A percentile compares a stretch with the other conserved stretches of the same genome.
Evolutionary conservation across 2,888 invertebrate species (phyloP).

Genomic region (Coelogynopora nodosa): DNA sequence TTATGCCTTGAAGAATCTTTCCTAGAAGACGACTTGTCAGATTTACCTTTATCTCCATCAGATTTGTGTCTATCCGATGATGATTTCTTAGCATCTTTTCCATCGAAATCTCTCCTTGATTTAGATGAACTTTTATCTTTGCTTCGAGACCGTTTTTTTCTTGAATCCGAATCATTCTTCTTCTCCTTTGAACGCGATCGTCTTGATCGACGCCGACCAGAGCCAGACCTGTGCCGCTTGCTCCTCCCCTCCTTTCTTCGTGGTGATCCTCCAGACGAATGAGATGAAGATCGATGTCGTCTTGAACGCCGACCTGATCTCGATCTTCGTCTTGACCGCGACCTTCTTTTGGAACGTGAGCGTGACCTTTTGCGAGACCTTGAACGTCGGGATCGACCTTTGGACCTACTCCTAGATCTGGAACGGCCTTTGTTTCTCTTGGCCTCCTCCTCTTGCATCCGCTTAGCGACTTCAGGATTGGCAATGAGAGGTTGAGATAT

Average conservation of each 20-base stretch:
- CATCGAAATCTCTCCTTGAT: neutral
- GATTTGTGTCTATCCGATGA: neutral
- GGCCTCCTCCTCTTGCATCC: neutral
- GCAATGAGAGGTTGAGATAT: constrained; percentile 36
- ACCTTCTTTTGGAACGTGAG: neutral
- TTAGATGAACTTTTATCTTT: neutral
- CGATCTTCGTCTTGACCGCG: neutral
- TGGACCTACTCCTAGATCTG: neutral
- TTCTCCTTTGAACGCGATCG: neutral
- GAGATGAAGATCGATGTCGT: neutral
- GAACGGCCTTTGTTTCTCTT: neutral
- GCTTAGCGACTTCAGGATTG: constrained; percentile 34
- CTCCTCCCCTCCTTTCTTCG: neutral
- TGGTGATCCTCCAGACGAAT: neutral
- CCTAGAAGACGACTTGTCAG: neutral
- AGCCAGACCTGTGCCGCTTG: neutral
- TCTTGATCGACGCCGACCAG: neutral
- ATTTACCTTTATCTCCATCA: neutral
- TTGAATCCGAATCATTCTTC: neutral
- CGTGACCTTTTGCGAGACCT: neutral
- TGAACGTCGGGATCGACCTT: neutral
- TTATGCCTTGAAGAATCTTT: neutral
- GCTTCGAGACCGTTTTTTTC: neutral
- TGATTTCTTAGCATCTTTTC: neutral
- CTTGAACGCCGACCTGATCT: neutral